A percentile compares a stretch with the other conserved stretches of the same genome.
Conservation (phyloP, 2,888 invertebrate genomes). For the Thymelicus lineola region DNA sequence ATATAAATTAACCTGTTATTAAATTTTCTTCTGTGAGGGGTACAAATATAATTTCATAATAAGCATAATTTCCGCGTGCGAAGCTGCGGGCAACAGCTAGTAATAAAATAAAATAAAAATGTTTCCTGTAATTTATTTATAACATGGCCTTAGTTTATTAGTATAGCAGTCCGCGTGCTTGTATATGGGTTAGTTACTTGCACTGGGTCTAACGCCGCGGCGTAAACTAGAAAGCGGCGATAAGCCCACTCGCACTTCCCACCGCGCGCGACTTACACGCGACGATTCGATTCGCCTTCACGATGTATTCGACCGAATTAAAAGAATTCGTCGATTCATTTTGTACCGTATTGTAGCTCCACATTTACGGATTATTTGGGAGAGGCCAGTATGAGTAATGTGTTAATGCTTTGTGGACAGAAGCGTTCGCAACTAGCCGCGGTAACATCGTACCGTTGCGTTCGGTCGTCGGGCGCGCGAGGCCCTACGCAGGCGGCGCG, state of each 20-base stretch:
- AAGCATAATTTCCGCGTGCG: too few species aligned
- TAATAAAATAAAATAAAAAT: too few species aligned
- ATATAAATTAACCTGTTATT: too few species aligned
- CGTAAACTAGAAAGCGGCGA: slow-evolving; percentile 30
- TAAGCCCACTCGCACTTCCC: slow-evolving; percentile 31
- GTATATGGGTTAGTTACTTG: slow-evolving; percentile 3
- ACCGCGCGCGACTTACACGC: slow-evolving; percentile 12
- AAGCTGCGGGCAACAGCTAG: too few species aligned
- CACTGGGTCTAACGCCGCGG: slow-evolving; percentile 14
- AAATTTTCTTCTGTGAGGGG: too few species aligned
- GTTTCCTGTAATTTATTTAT: not conserved
- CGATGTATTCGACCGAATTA: not conserved
- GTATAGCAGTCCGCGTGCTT: not conserved
- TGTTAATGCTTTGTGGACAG: not conserved
- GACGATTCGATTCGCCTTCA: not conserved
- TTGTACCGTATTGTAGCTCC: too few species aligned
- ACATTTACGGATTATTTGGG: too few species aligned
- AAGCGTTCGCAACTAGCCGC: too few species aligned
- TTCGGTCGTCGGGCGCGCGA: slow-evolving; percentile 20
- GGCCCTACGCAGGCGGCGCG: slow-evolving; percentile 12
- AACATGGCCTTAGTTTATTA: not conserved
- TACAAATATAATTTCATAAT: too few species aligned
- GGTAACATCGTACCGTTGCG: not conserved
- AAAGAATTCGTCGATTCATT: too few species aligned
- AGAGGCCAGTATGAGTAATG: not conserved